Evolutionary conservation across 2,797 vertebrate species (phyloP), one percentile per base, ranked within the genome.

Genomic region (Mormyrops boulengeri): DNA sequence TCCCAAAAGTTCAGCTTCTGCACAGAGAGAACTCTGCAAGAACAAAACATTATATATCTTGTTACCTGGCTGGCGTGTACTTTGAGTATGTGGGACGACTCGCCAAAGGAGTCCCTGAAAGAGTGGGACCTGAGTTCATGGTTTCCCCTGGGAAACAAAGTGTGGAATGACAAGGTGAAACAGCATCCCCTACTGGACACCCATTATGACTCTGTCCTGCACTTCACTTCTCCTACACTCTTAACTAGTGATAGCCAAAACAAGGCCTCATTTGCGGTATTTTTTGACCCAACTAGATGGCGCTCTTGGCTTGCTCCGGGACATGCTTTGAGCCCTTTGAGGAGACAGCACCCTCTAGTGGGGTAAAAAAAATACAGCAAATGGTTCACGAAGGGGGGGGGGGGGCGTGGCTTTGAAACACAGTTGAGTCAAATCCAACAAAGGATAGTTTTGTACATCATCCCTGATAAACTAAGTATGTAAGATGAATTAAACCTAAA

Each of bases 51-150:
- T 57, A 7, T 3, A 38, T 38, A 19, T 55, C 30, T 11, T 0
- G 22, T 89, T 91, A 97, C 96, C 95, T 94, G 26, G 90, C 26
- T 89, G 95, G 91, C 53, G 92, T 88, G 91, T 94, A 95, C 47
- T 94, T 90, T 44, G 95, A 88, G 89, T 94, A 94, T 0, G 89
- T 44, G 0, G 92, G 88, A 41, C 87, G 84, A 86, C 92, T 60
- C 0, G 89, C 49, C 0, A 91, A 88, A 47, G 85, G 69, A 86
- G 92, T 53, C 88, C 94, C 94, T 8, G 91, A 84, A 91, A 92
- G 90, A 91, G 91, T 52, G 26, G 2, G 0, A 91, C 5, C 1
- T 91, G 92, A 26, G 19, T 95, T 92, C 85, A 90, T n/a, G 8
- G 93, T 89, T 90, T 93, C 93, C 91, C 94, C 95, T 96, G 89